phyloP scores from a whole-genome alignment of 37 sponge, comb jelly and placozoan genomes.

The Cladorhizidae sp. region DNA sequence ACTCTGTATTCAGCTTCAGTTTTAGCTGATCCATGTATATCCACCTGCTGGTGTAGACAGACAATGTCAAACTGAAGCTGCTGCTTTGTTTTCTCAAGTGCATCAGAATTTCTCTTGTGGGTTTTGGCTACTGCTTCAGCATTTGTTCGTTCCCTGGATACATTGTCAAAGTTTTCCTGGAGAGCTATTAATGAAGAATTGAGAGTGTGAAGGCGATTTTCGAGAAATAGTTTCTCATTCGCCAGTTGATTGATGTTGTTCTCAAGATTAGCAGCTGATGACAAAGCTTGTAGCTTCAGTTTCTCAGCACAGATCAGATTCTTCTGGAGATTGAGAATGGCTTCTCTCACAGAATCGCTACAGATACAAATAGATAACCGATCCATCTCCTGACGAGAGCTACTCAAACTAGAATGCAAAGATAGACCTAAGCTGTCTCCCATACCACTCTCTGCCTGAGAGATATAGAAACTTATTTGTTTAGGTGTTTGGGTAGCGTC shows the following conservation, averaged over 20 bases:
- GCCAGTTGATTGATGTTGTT: constrained; percentile 23
- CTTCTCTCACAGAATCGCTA: constrained; percentile 20
- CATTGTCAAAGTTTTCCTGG: constrained; percentile 20
- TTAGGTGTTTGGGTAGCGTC: not conserved
- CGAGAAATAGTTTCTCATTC: constrained; percentile 29
- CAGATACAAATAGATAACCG: constrained; percentile 2
- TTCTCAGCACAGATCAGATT: constrained; percentile 33
- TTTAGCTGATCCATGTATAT: not conserved
- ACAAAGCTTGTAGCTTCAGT: constrained; percentile 21
- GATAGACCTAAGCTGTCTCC: constrained; percentile 30
- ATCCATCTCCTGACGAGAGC: not conserved
- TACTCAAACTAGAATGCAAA: not conserved
- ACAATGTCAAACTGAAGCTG: constrained; percentile 15
- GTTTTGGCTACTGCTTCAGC: not conserved
- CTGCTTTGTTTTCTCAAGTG: not conserved
- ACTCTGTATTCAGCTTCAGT: constrained; percentile 15
- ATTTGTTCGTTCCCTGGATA: constrained; percentile 8
- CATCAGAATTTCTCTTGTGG: not conserved
- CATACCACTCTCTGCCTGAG: constrained; percentile 50
- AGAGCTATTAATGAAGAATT: constrained; percentile 9
- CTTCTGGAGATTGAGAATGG: constrained; percentile 51
- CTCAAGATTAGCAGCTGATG: not conserved
- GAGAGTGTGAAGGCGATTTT: constrained; percentile 17
- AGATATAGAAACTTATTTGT: not conserved
- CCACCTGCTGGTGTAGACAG: constrained; percentile 16